Base-by-base conservation (phyloP, 2,888 invertebrate genomes). In the Ophion costatus region DNA sequence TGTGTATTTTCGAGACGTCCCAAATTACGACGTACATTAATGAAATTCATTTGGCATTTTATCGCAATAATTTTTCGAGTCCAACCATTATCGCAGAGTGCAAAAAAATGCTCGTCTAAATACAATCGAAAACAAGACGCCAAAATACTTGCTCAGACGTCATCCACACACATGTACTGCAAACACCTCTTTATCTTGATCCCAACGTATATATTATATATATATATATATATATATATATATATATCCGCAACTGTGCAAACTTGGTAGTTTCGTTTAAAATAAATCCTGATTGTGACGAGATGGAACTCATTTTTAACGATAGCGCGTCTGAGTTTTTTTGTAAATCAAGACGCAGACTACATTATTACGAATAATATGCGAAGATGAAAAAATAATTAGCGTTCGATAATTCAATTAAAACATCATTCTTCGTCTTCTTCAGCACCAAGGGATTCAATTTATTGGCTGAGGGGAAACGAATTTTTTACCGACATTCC, bases 241-340 rank as follows among this genome's bases (percentile, higher is more conserved):
- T n/a, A 76, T 22, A 59, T 80, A 69, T 79, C 45, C 67, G 22
- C 82, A 80, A 80, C 79, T 82, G 85, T 82, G 73, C 74, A 80
- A 85, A 85, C 80, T 51, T 67, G 38, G 73, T 42, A 11, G 74
- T 63, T 79, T 73, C 63, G 73, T 85, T 67, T 59, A 70, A 85
- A 82, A 82, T 74, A 80, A 85, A 85, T 85, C 82, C 76, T 24
- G 66, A 63, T 64, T 56, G 59, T 45, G 45, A 78, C 56, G 63
- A 80, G 56, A 17, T 9, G 20, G 71, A 64, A 77, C 80, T 77
- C 33, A 69, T 69, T 67, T 24, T 69, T 5, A 3, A 14, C 57
- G 71, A 57, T 17, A 29, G 66, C 64, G 51, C 29, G 57, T n/a
- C 7, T 20, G 33, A 38, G 0, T 11, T n/a, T 17, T 17, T 66